Percentiles rank a stretch among this genome's conserved stretches.
Conservation (phyloP, 1,140 invertebrate genomes). For the Eurosta solidaginis region DNA sequence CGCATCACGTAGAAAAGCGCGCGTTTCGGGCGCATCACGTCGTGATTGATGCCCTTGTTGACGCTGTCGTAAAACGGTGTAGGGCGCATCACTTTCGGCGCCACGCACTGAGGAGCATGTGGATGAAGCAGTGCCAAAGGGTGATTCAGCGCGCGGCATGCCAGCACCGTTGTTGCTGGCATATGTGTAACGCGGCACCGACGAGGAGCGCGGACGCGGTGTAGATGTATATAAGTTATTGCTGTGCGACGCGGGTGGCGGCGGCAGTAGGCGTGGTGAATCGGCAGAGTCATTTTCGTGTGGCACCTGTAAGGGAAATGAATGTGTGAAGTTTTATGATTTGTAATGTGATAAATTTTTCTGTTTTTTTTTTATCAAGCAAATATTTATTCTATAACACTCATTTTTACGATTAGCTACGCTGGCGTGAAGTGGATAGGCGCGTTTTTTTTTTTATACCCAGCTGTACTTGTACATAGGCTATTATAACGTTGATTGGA, state of each 20-base stretch:
- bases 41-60: conserved; percentile 12
- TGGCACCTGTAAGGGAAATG: conserved; percentile 42
- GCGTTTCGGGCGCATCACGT: conserved; percentile 46
- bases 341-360: not conserved
- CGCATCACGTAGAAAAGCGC: conserved; percentile 56
- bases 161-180: conserved; percentile 33
- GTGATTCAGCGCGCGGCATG: conserved; percentile 46
- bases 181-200: conserved; percentile 54
- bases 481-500: too few relatives aligned
- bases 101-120: conserved; percentile 53
- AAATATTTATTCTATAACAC: not conserved
- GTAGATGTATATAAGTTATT: conserved; percentile 29
- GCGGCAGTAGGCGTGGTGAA: conserved; percentile 42
- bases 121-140: conserved; percentile 54
- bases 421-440: not conserved
- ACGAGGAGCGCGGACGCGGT: conserved; percentile 34
- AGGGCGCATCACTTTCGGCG: conserved; percentile 50
- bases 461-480: too few relatives aligned
- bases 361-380: not conserved
- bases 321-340: not conserved
- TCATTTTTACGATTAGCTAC: not conserved
- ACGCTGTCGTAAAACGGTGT: conserved; percentile 34
- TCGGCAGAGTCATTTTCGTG: conserved; percentile 54
- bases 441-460: too few relatives aligned
- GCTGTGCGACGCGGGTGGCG: not conserved